Percentiles rank a stretch among this genome's conserved stretches.
These are phyloP conservation scores for Netelia fuscicornis DNA, from an alignment of 2,888 invertebrate genomes.

Conservation along the genomic window DNA sequence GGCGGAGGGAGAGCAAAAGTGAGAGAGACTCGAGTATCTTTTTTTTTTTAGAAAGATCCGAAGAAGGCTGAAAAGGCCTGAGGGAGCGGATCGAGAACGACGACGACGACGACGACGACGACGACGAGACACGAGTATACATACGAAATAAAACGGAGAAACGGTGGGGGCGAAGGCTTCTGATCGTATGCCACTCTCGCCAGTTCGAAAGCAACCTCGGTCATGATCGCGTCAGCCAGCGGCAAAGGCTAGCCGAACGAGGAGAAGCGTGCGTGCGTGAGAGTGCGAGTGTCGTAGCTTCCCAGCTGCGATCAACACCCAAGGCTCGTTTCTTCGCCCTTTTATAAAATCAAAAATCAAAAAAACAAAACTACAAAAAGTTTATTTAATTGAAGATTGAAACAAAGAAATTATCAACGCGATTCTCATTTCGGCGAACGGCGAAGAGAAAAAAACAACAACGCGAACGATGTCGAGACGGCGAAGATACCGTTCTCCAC, in stretches of 20 bases:
- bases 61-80: constrained; percentile 70
- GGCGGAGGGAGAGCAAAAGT: constrained; percentile 47
- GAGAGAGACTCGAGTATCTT: constrained; percentile 67
- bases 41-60: constrained; percentile 72
- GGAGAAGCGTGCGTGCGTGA: constrained; percentile 7
- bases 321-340: neutral
- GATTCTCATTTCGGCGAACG: neutral
- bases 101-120: constrained; percentile 64
- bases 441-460: constrained; percentile 13
- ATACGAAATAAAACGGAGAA: constrained; percentile 56
- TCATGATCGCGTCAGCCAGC: constrained; percentile 83
- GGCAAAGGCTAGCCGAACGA: constrained; percentile 59
- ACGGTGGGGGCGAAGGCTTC: constrained; percentile 78
- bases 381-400: neutral
- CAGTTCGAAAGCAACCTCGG: constrained; percentile 84
- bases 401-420: constrained; percentile 4
- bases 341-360: neutral
- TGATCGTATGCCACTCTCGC: constrained; percentile 81
- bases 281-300: neutral
- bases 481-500: constrained; percentile 65
- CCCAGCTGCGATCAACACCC: constrained; percentile 7
- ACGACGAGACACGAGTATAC: constrained; percentile 67
- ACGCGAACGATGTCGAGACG: constrained; percentile 60
- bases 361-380: neutral
- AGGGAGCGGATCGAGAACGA: constrained; percentile 46